Conservation (phyloP, 2,888 invertebrate species). For the Thera britannica region DNA sequence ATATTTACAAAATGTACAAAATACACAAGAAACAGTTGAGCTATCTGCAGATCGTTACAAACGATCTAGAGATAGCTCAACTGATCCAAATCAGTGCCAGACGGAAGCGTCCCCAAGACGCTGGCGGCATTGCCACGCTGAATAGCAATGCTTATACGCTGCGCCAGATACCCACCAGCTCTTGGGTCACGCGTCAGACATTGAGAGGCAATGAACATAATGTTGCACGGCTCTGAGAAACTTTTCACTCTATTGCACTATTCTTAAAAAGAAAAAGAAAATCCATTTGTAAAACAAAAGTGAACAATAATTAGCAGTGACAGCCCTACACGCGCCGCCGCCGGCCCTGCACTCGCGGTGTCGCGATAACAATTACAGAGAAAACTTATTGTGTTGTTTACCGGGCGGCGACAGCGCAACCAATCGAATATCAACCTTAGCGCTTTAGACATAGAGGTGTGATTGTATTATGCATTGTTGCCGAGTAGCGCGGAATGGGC, state of each 20-base stretch:
- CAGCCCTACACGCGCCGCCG: constrained; percentile 49
- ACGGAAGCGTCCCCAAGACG: too few relatives aligned
- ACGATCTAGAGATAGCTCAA: too few relatives aligned
- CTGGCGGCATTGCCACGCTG: too few relatives aligned
- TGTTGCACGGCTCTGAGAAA: too few relatives aligned
- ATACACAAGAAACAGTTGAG: too few relatives aligned
- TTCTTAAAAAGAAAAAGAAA: neutral
- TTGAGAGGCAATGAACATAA: too few relatives aligned
- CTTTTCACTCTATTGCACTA: neutral
- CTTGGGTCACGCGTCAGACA: too few relatives aligned
- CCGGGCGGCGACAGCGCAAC: constrained; percentile 31
- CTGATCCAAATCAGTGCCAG: too few relatives aligned
- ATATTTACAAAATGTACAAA: too few relatives aligned
- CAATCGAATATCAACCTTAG: constrained; percentile 42
- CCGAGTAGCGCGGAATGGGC: constrained; percentile 39
- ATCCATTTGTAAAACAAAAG: constrained; percentile 18
- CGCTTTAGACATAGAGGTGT: neutral
- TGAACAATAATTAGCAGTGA: constrained; percentile 29
- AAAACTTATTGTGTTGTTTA: constrained; percentile 65
- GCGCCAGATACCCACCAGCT: too few relatives aligned
- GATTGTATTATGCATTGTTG: constrained; percentile 18
- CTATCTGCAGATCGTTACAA: too few relatives aligned
- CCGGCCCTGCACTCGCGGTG: constrained; percentile 56
- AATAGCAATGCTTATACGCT: too few relatives aligned
- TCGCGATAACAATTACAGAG: constrained; percentile 75